Base-by-base conservation (phyloP, 2,797 vertebrate genomes). In the Eulemur rubriventer region DNA sequence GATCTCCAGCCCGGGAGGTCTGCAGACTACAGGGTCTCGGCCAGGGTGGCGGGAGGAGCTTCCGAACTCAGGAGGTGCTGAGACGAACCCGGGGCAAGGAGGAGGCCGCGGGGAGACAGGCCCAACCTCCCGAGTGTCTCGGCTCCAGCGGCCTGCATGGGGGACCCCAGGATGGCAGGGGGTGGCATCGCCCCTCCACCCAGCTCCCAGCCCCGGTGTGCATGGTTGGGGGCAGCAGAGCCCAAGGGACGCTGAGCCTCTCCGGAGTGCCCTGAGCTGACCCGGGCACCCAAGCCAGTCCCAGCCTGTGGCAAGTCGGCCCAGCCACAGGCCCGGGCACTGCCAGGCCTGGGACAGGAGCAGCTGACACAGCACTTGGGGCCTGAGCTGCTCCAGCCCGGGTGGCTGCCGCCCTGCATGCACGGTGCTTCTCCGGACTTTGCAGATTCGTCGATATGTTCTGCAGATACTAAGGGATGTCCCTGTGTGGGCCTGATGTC, bases 311-410 rank as follows among this genome's bases (percentile, higher is more conserved):
- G 30, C 50, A 46, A 0, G 24, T 20, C 1, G 0, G 52, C 89
- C 41, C 30, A 5, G 63, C 28, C 14, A 0, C 0, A 1, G 17
- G 41, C 90, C 69, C 18, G 13, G 11, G 18, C n/a, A 48, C 75
- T 61, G 82, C 95, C 94, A 94, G 93, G 76, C 67, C 76, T 41
- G 46, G 78, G 84, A 80, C 20, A 50, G 89, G n/a, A 90, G 35
- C 85, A 4, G 94, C 96, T 90, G 94, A 75, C 85, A 0, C 8
- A 1, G 92, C 80, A 18, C 55, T 48, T n/a, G 4, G 7, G 91
- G 35, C 48, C 59, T 0, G 13, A 46, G 78, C 65, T 7, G 26
- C 24, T 50, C 28, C 63, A 12, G 9, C 22, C n/a, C 0, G 4
- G 0, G 26, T 0, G 0, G 48, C 85, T 30, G 20, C 52, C 2